phyloP scores from a whole-genome alignment of 1,140 invertebrate genomes.

The Nixonia krombeini region DNA sequence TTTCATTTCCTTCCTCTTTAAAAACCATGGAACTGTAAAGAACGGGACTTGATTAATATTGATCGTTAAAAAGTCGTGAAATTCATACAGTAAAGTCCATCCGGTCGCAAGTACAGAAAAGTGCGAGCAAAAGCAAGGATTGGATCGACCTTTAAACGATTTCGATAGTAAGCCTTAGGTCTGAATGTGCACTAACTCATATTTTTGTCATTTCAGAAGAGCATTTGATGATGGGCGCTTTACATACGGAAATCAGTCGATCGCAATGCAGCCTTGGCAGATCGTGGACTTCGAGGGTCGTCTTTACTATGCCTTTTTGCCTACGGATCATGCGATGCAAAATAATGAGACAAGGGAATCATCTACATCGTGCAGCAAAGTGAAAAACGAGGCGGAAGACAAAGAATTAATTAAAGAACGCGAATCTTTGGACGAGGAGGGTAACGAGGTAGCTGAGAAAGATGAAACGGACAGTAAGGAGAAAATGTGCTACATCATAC shows the following conservation, averaged over 20 bases:
- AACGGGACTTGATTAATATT: no score
- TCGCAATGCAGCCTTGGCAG: conserved; percentile 59
- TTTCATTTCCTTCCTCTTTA: no score
- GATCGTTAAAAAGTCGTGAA: no score
- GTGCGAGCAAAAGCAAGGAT: conserved; percentile 11
- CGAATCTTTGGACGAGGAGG: no score
- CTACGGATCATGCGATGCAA: conserved; percentile 20
- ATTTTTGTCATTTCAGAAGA: conserved; percentile 31
- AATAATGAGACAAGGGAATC: neutral
- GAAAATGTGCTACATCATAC: neutral
- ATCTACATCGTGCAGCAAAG: no score
- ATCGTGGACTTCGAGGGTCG: conserved; percentile 57
- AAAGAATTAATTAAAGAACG: neutral
- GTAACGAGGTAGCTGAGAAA: neutral
- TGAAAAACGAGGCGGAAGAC: no score
- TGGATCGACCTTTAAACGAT: conserved; percentile 21
- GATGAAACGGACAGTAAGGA: neutral
- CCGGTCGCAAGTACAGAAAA: no score
- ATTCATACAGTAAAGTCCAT: no score
- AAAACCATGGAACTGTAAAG: no score
- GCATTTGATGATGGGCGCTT: conserved; percentile 45
- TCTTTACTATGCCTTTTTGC: conserved; percentile 59
- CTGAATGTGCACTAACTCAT: conserved; percentile 13
- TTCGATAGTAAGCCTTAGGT: conserved; percentile 9
- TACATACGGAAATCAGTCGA: conserved; percentile 55